Base-by-base conservation (phyloP, 2,888 invertebrate genomes). In the Platycnemis pennipes region DNA sequence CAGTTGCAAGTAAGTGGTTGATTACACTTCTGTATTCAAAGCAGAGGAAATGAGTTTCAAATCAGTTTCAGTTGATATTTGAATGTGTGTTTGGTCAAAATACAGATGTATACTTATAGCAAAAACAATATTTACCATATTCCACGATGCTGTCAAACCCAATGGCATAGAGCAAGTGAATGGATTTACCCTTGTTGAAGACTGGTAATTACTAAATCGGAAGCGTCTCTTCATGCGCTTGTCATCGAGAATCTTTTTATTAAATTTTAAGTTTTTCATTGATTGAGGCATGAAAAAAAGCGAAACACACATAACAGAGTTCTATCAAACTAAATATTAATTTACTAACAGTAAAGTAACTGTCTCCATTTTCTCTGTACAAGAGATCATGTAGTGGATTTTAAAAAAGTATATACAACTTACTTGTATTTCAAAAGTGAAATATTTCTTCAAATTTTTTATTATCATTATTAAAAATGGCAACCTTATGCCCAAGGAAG, bases 131-230 rank as follows among this genome's bases (percentile, higher is more conserved):
- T 13, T 77, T 91, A 91, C 91, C 91, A 63, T 42, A 96, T 99
- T 99, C 99, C 99, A 99, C 56, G 99, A 99, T 96, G 99, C 98
- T 95, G 99, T 99, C 95, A 99, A 97, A 94, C 99, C 97, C 98
- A 99, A 98, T 0, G 99, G 99, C 99, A 99, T 99, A 13, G 99
- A 99, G 96, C 99, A 99, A 95, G 99, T 99, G 96, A 99, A 99
- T n/a, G 99, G 99, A 96, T 99, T 99, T 19, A 99, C 99, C 95
- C 99, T 97, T 0, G 99, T 99, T n/a, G 98, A 98, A 85, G 99
- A 99, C 96, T 99, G 99, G 96, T 99, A 99, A 96, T 99, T 99
- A 96, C 99, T 99, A 37, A 99, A 99, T 95, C 99, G 97, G 96
- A 99, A 99, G 95, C 99, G 97, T 96, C 99, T 97, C 95, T 99